A percentile compares a stretch with the other conserved stretches of the same genome.
Conservation (phyloP, 2,888 invertebrate genomes). For the Busseola fusca region DNA sequence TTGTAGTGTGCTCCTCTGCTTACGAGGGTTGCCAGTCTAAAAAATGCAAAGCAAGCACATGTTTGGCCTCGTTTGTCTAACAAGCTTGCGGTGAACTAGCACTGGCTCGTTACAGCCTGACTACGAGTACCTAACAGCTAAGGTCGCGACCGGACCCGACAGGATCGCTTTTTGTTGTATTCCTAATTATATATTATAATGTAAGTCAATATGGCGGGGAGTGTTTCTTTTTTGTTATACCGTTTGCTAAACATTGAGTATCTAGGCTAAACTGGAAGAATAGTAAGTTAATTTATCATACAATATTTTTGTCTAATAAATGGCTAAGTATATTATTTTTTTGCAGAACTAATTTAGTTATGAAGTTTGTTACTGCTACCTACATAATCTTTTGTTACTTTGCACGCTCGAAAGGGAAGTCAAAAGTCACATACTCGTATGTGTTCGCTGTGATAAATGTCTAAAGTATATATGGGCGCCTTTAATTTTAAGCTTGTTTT, state of each 20-base stretch:
- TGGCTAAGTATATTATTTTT: not conserved
- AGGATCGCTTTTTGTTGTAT: conserved; percentile 55
- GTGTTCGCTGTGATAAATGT: not conserved
- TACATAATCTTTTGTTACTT: not conserved
- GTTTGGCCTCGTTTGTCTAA: conserved; percentile 65
- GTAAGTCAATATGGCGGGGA: conserved; percentile 35
- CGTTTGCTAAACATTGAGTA: conserved; percentile 21
- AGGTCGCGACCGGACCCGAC: conserved; percentile 58
- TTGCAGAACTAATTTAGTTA: not conserved
- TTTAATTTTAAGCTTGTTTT: no score
- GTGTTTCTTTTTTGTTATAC: conserved; percentile 44
- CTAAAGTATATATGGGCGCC: not conserved
- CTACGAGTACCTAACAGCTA: conserved; percentile 58
- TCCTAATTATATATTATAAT: conserved; percentile 55
- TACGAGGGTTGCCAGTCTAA: conserved; percentile 56
- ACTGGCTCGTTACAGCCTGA: conserved; percentile 59
- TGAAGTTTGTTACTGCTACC: not conserved
- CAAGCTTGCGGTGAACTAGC: conserved; percentile 64
- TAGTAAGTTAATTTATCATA: not conserved
- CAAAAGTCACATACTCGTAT: not conserved
- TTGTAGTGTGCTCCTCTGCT: conserved; percentile 47
- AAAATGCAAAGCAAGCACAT: conserved; percentile 63
- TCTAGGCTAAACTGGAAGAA: not conserved
- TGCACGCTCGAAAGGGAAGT: not conserved
- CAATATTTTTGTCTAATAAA: not conserved